phyloP scores from a whole-genome alignment of 2,113 vertebrate genomes.

The Tretioscincus oriximinensis region DNA sequence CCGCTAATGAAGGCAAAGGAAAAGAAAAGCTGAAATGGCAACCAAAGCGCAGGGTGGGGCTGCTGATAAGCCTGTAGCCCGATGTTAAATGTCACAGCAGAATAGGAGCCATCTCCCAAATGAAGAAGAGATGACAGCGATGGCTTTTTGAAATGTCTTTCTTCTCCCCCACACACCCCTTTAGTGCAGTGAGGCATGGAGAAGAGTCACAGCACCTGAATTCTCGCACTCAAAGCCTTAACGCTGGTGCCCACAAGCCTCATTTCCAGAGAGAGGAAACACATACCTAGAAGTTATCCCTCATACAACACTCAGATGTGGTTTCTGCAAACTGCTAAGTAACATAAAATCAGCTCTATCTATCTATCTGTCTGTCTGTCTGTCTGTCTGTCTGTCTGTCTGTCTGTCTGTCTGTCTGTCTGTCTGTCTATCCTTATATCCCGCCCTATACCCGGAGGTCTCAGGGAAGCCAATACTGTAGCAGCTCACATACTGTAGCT shows the following conservation, averaged over 20 bases:
- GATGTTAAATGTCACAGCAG: slow-evolving; percentile 35
- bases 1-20: neutral
- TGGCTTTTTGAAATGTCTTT: neutral
- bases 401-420: too few relatives aligned
- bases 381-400: too few relatives aligned
- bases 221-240: neutral
- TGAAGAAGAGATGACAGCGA: slow-evolving; percentile 15
- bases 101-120: slow-evolving; percentile 31
- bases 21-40: slow-evolving; percentile 20
- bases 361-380: too few relatives aligned
- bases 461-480: too few relatives aligned
- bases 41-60: neutral
- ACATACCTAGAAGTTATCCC: too few relatives aligned
- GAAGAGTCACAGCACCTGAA: neutral
- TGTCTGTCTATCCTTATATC: too few relatives aligned
- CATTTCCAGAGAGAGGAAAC: neutral
- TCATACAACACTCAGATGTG: too few relatives aligned
- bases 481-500: too few relatives aligned
- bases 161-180: neutral
- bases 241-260: neutral
- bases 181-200: neutral
- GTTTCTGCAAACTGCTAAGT: too few relatives aligned
- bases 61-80: slow-evolving; percentile 7
- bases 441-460: too few relatives aligned
- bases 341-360: too few relatives aligned